These are phyloP conservation scores for Tetramorium simillimum DNA, from an alignment of 1,140 invertebrate genomes.

Conservation along the genomic window DNA sequence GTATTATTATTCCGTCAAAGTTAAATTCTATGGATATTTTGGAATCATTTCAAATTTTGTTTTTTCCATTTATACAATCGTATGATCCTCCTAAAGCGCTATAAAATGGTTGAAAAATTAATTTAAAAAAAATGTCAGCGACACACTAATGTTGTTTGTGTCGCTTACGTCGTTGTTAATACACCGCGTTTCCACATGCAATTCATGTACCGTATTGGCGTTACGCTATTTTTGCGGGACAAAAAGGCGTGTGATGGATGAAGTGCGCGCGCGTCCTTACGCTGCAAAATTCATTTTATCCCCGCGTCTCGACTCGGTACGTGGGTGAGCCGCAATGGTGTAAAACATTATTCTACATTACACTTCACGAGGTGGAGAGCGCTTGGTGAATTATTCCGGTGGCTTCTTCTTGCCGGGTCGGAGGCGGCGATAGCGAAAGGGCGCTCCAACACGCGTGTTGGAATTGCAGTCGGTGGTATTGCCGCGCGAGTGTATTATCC, in stretches of 20 bases:
- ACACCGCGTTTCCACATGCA: constrained; percentile 4
- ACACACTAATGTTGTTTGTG: background rate
- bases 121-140: background rate
- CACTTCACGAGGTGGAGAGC: constrained; percentile 60
- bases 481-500: constrained; percentile 47
- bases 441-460: constrained; percentile 23
- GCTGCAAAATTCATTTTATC: constrained; percentile 69
- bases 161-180: constrained; percentile 48
- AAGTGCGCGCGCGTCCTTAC: constrained; percentile 59
- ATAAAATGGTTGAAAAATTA: background rate
- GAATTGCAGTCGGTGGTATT: constrained; percentile 43
- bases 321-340: constrained; percentile 46
- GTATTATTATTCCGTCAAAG: background rate
- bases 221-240: constrained; percentile 31
- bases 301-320: constrained; percentile 11
- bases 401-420: constrained; percentile 50
- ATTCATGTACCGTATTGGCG: constrained; percentile 65
- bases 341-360: constrained; percentile 75
- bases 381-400: constrained; percentile 64
- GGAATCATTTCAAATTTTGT: background rate
- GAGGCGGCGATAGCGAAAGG: background rate
- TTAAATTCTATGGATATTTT: background rate
- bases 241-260: constrained; percentile 65
- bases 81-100: background rate
- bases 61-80: background rate